phyloP scores from a whole-genome alignment of 1,140 invertebrate genomes.

The Drosophila ironensis region DNA sequence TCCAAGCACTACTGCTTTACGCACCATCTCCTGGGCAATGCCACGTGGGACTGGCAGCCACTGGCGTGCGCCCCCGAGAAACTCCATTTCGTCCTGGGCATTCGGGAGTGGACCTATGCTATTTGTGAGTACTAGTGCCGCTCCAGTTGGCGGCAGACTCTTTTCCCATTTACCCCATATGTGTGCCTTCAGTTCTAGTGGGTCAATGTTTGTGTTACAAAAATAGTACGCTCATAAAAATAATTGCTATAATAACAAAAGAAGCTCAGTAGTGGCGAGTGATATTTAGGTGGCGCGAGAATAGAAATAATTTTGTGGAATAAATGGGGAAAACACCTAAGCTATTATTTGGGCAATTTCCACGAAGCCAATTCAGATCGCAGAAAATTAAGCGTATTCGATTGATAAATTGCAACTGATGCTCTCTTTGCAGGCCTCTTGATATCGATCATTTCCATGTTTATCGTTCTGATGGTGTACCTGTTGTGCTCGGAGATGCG shows the following conservation, averaged over 20 bases:
- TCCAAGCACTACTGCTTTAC: constrained; percentile 72
- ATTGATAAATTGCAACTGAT: neutral
- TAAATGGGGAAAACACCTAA: neutral
- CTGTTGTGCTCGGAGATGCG: constrained; percentile 71
- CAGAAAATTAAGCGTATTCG: no score
- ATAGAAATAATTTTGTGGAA: neutral
- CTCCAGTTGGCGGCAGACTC: neutral
- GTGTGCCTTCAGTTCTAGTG: constrained; percentile 5
- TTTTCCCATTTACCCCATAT: no score
- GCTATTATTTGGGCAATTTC: no score
- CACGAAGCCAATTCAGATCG: no score
- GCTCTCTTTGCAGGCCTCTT: constrained; percentile 52
- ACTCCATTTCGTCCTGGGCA: constrained; percentile 58
- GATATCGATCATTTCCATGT: constrained; percentile 73
- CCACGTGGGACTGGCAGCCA: constrained; percentile 68
- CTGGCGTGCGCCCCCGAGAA: constrained; percentile 62
- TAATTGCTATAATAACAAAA: constrained; percentile 41
- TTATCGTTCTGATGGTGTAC: constrained; percentile 69
- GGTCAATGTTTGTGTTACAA: constrained; percentile 5
- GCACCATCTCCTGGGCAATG: constrained; percentile 10
- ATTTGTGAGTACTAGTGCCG: constrained; percentile 62
- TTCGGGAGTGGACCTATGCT: constrained; percentile 74
- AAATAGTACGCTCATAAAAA: constrained; percentile 55
- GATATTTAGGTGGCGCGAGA: constrained; percentile 11
- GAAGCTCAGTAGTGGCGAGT: constrained; percentile 1